Evolutionary conservation across 2,113 vertebrate genomes (phyloP), one percentile per base, ranked within the genome.

Genomic region (Corvus cornix): DNA sequence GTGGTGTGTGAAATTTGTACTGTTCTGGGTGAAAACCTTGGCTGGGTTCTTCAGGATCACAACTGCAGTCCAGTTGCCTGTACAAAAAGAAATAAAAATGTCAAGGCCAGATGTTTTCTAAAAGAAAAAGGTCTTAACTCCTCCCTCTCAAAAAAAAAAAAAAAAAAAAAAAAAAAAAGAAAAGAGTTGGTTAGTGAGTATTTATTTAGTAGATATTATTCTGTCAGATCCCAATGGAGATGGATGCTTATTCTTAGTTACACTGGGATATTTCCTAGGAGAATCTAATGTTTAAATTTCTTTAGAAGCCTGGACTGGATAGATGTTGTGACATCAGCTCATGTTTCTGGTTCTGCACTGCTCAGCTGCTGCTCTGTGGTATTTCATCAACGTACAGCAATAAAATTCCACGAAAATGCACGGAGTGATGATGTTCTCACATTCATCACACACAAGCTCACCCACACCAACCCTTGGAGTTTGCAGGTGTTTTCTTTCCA

Each of bases 361-460:
- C 37, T 49, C 52, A 31, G 35, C 5, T 6, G 3, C 31, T 27
- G 48, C 48, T n/a, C 35, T 14, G 1, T 6, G 46, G 6, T 3
- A 0, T 55, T 15, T 23, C 52, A 10, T 4, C 48, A 3, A 1
- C 2, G 14, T 2, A 7, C 77, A 59, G 44, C 87, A 89, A 67
- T 59, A 53, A 89, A 89, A 67, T 11, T 4, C 33, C 52, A 24
- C 12, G 19, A n/a, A 16, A 39, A 39, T 3, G 58, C 28, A 1
- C 0, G 1, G 13, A 0, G 20, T 2, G 52, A 5, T 2, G 13
- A 5, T 2, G 43, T 5, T 24, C 44, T 41, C 67, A 17, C 55
- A 2, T 3, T 12, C 14, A 13, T 3, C 33, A 17, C 51, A 0
- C 24, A 6, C 8, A 3, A 1, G 1, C 37, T 6, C 6, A 11